These are phyloP conservation scores for Mycalesis mineus DNA, from an alignment of 2,888 invertebrate genomes.

Conservation along the genomic window DNA sequence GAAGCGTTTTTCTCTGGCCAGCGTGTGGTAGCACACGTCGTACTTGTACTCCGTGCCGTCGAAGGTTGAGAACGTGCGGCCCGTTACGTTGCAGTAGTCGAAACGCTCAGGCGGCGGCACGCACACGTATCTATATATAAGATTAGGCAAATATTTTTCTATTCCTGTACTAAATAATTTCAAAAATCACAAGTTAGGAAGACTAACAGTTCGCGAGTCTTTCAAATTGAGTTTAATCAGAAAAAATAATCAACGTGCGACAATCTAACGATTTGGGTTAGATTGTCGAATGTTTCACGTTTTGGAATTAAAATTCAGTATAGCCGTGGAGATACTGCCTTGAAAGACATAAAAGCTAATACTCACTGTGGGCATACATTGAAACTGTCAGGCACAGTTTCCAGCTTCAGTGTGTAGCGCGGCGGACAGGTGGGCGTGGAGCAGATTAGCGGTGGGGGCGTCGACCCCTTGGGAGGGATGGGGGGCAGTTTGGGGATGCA, in stretches of 20 bases:
- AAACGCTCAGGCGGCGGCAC: conserved; percentile 81
- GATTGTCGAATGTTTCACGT: too few relatives aligned
- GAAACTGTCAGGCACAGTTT: conserved; percentile 42
- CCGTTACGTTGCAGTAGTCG: conserved; percentile 84
- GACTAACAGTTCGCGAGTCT: too few relatives aligned
- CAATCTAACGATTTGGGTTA: too few relatives aligned
- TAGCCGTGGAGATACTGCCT: too few relatives aligned
- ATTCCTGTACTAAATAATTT: too few relatives aligned
- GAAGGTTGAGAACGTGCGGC: conserved; percentile 87
- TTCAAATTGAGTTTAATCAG: too few relatives aligned
- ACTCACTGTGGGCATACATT: conserved; percentile 74
- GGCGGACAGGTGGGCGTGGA: conserved; percentile 78
- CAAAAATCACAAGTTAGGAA: too few relatives aligned
- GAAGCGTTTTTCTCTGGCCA: conserved; percentile 82
- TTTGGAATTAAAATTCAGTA: too few relatives aligned
- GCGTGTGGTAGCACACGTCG: conserved; percentile 88
- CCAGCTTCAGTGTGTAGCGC: conserved; percentile 76
- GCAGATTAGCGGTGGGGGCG: conserved; percentile 51
- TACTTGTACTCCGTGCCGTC: conserved; percentile 88
- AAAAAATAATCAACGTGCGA: too few relatives aligned
- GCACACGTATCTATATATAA: conserved; percentile 79
- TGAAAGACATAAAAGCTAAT: neutral
- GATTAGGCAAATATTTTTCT: too few relatives aligned
- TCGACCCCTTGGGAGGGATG: conserved; percentile 53
- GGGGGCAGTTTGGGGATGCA: conserved; percentile 74